These are phyloP conservation scores for Xenentodon cancila DNA, from an alignment of 2,797 vertebrate species.

Conservation along the genomic window DNA sequence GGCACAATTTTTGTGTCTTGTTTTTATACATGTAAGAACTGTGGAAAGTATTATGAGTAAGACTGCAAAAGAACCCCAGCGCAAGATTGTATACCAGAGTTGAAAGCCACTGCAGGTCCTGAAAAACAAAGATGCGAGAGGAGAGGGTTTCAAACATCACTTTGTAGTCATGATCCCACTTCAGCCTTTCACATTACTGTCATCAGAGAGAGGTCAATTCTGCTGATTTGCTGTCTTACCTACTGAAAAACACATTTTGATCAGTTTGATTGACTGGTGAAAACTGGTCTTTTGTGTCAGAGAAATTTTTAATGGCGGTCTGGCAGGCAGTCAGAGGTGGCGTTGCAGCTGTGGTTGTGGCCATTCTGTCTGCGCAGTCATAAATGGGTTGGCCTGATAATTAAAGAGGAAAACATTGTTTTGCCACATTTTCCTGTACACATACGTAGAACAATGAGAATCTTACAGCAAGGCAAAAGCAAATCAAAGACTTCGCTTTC, in stretches of 20 bases:
- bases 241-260: constrained; percentile 8
- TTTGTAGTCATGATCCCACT: background rate
- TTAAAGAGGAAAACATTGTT: background rate
- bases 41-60: constrained; percentile 38
- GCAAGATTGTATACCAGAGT: constrained; percentile 50
- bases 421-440: background rate
- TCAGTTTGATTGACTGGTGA: constrained; percentile 30
- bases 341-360: constrained; percentile 17
- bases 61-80: constrained; percentile 36
- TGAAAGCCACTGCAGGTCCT: constrained; percentile 34
- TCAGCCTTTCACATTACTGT: background rate
- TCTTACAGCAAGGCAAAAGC: background rate
- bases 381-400: constrained; percentile 62
- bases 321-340: constrained; percentile 15
- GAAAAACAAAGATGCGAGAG: constrained; percentile 7
- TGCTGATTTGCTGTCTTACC: constrained; percentile 18
- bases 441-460: background rate
- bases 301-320: background rate
- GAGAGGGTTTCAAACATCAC: background rate
- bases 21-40: constrained; percentile 12
- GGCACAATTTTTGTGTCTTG: background rate
- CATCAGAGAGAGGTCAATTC: background rate
- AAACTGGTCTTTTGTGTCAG: constrained; percentile 4
- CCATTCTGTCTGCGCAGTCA: constrained; percentile 60
- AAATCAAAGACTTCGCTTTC: background rate